Conservation (phyloP, 2,113 vertebrate species). For the Psilopsiagon aurifrons region DNA sequence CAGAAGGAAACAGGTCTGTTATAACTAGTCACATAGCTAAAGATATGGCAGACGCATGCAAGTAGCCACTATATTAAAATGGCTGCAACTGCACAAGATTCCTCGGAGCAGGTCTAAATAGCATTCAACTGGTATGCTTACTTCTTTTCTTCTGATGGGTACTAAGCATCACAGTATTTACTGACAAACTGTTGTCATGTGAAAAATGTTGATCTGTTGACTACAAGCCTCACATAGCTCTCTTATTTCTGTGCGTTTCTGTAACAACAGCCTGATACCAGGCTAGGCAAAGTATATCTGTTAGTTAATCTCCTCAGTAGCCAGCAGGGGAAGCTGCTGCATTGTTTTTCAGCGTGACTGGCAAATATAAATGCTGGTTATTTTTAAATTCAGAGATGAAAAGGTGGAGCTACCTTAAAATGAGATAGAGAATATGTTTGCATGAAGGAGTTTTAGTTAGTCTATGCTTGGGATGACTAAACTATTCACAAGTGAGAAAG, state of each 20-base stretch:
- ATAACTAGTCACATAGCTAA: not conserved
- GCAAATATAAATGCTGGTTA: not conserved
- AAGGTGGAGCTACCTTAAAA: constrained; percentile 13
- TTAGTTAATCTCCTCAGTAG: not conserved
- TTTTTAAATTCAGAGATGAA: not conserved
- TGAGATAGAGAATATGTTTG: not conserved
- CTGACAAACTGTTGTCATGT: not conserved
- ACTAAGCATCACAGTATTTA: not conserved
- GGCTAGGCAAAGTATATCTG: accelerated
- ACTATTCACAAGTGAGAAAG: not conserved
- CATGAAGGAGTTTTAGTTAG: not conserved
- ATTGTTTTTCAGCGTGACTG: not conserved
- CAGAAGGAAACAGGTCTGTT: not conserved
- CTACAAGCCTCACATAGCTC: not conserved
- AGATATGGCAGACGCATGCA: not conserved
- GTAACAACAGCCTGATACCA: accelerated
- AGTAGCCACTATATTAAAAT: not conserved
- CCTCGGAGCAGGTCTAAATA: not conserved
- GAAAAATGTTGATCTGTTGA: not conserved
- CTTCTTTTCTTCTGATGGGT: not conserved
- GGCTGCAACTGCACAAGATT: not conserved
- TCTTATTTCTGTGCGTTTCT: accelerated
- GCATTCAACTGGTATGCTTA: not conserved
- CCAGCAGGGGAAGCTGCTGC: constrained; percentile 64
- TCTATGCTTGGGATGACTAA: not conserved